phyloP scores from a whole-genome alignment of 2,888 invertebrate species.

The Conus canariensis region DNA sequence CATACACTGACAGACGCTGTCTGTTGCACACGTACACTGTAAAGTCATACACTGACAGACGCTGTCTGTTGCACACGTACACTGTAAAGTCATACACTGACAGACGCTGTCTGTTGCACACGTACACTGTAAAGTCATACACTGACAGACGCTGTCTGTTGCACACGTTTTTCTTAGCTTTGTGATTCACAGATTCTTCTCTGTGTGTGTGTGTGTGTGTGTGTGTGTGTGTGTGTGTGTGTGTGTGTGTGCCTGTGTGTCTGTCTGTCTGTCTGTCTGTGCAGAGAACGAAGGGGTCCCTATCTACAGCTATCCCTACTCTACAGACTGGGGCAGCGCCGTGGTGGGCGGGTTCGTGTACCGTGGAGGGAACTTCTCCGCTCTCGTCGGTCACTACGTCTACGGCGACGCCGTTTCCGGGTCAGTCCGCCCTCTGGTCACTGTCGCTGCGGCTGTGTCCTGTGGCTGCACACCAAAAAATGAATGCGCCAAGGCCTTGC shows the following conservation, averaged over 20 bases:
- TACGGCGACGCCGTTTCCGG: slow-evolving; percentile 48
- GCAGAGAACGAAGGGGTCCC: slow-evolving; percentile 47
- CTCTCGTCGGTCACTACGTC: slow-evolving; percentile 28
- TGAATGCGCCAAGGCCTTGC: no score
- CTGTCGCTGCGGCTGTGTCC: no score
- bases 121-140: no score
- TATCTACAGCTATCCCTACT: slow-evolving; percentile 38
- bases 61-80: no score
- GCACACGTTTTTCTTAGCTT: background rate
- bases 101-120: no score
- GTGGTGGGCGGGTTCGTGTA: slow-evolving; percentile 51
- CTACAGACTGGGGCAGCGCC: slow-evolving; percentile 28
- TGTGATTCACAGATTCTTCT: background rate
- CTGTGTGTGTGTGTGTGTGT: slow-evolving; percentile 16
- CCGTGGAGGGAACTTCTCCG: slow-evolving; percentile 37
- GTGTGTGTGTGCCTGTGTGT: background rate
- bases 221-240: background rate
- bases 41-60: no score
- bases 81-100: no score
- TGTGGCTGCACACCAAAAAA: no score
- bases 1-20: no score
- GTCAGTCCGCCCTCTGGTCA: slow-evolving; percentile 15
- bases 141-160: background rate
- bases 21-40: no score
- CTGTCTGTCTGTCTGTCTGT: background rate